A percentile compares a stretch with the other conserved stretches of the same genome.
These are phyloP conservation scores for Mongoloraphidia duomilia DNA, from an alignment of 2,888 invertebrate genomes.

Conservation along the genomic window DNA sequence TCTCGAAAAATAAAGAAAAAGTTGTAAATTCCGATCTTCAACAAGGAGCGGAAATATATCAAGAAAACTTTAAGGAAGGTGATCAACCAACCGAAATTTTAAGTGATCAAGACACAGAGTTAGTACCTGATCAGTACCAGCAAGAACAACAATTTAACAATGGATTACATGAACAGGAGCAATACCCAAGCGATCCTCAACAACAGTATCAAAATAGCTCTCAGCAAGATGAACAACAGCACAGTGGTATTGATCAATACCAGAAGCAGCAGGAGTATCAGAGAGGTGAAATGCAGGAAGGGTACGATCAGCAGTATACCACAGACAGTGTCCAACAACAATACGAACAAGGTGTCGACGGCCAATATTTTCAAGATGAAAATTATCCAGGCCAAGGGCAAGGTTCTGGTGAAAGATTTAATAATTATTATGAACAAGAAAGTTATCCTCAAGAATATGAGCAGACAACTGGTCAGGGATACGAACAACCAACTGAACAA, in stretches of 20 bases:
- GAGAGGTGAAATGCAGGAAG: no score
- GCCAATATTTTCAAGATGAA: conserved; percentile 1
- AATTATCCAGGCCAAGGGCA: background rate
- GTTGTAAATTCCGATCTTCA: no score
- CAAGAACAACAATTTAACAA: background rate
- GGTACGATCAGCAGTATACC: no score
- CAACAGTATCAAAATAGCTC: background rate
- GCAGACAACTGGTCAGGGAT: no score
- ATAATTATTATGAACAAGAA: no score
- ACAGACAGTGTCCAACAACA: conserved; percentile 8
- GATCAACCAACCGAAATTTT: background rate
- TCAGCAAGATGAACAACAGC: background rate
- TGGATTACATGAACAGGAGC: background rate
- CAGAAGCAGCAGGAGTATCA: no score
- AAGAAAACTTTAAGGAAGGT: background rate
- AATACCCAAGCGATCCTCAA: background rate
- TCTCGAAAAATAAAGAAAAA: background rate
- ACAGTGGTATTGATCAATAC: background rate
- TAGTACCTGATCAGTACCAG: background rate
- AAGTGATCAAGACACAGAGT: background rate
- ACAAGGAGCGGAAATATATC: background rate
- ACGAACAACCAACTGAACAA: no score
- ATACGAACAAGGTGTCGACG: conserved; percentile 5
- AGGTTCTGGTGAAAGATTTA: no score
- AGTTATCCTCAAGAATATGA: no score